phyloP scores from a whole-genome alignment of 2,113 vertebrate genomes.

The Brachyhypopomus occidentalis region DNA sequence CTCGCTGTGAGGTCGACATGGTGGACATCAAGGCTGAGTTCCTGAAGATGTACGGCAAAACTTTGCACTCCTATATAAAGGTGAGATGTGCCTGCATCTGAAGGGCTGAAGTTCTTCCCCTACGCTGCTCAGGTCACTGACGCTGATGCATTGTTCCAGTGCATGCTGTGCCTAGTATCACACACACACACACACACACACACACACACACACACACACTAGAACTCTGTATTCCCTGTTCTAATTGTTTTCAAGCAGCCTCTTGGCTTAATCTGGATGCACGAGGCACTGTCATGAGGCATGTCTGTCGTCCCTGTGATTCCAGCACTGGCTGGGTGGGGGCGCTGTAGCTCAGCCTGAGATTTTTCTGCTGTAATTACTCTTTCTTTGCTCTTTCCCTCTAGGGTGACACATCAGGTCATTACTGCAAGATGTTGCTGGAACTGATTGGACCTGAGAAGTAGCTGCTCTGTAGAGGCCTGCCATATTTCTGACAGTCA shows the following conservation, averaged over 20 bases:
- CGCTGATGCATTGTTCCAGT: no score
- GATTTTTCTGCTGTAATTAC: neutral
- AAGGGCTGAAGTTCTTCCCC: no score
- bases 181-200: no score
- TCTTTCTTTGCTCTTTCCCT: neutral
- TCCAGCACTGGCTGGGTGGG: no score
- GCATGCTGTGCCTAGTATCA: no score
- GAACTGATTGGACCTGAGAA: conserved; percentile 87
- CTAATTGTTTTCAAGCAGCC: no score
- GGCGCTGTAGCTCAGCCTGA: neutral
- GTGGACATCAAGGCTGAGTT: conserved; percentile 88
- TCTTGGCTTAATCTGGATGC: no score
- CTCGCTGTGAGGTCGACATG: conserved; percentile 93
- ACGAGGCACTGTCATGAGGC: no score
- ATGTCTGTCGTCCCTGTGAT: neutral
- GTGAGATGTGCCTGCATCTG: no score
- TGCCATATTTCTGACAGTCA: neutral
- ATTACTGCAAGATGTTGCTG: conserved; percentile 91
- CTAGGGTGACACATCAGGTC: conserved; percentile 93
- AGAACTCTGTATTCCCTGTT: no score
- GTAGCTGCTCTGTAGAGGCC: conserved; percentile 33
- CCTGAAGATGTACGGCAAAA: conserved; percentile 87
- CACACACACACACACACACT: no score
- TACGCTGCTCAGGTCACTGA: no score
- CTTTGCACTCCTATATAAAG: conserved; percentile 88